These are phyloP conservation scores for Chamaetylas fuelleborni DNA, from an alignment of 2,113 vertebrate genomes.

Conservation along the genomic window DNA sequence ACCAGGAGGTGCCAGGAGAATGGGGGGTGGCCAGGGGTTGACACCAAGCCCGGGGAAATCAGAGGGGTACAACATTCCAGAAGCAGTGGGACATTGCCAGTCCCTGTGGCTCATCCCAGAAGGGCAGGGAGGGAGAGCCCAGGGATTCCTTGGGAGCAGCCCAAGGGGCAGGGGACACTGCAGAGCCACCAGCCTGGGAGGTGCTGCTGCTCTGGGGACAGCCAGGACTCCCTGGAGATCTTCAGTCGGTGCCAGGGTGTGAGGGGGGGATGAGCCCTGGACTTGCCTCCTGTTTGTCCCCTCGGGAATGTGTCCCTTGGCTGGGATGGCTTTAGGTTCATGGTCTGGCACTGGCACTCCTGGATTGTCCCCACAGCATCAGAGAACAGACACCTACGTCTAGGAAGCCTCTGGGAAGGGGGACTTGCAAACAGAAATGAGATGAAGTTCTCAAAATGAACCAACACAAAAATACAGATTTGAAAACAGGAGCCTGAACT, in stretches of 20 bases:
- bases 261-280: background rate
- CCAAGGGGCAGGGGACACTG: background rate
- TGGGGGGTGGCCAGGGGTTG: background rate
- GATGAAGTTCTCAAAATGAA: background rate
- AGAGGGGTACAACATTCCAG: background rate
- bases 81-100: fast-evolving
- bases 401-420: background rate
- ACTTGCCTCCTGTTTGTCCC: background rate
- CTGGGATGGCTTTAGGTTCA: background rate
- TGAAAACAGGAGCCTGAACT: background rate
- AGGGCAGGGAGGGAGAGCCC: background rate
- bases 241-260: fast-evolving
- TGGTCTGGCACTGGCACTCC: background rate
- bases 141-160: background rate
- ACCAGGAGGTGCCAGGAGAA: background rate
- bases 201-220: background rate
- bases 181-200: background rate
- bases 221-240: background rate
- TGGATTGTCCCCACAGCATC: fast-evolving
- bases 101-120: background rate
- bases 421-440: background rate
- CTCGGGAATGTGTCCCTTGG: background rate
- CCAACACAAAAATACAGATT: background rate
- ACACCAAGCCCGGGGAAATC: background rate
- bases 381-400: fast-evolving